Percentiles rank a stretch among this genome's conserved stretches.
phyloP scores from a whole-genome alignment of 2,888 invertebrate genomes.

The Drosophila nr. perissopoda region DNA sequence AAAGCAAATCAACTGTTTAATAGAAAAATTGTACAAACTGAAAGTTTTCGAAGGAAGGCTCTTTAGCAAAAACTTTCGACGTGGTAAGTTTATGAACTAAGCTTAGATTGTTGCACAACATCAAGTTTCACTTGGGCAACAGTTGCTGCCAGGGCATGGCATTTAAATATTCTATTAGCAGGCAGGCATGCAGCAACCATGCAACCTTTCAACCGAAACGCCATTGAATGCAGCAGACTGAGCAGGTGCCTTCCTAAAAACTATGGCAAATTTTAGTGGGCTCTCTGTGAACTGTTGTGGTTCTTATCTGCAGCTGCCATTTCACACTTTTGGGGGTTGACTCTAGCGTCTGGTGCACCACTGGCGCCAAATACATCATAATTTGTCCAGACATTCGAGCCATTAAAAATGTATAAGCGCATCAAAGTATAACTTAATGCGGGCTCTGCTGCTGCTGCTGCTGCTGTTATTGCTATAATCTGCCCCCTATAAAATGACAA shows the following conservation, averaged over 20 bases:
- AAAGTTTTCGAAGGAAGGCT: slow-evolving; percentile 43
- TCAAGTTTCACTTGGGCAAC: slow-evolving; percentile 64
- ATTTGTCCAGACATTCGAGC: slow-evolving; percentile 64
- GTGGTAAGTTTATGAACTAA: slow-evolving; percentile 70
- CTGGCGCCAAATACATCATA: slow-evolving; percentile 72
- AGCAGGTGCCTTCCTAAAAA: slow-evolving; percentile 39
- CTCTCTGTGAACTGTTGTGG: background rate
- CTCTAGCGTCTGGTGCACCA: slow-evolving; percentile 2
- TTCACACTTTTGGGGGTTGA: slow-evolving; percentile 37
- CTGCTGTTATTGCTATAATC: background rate
- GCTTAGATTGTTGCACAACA: slow-evolving; percentile 66
- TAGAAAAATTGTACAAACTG: slow-evolving; percentile 31
- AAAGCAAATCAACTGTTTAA: slow-evolving; percentile 6
- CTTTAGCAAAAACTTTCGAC: slow-evolving; percentile 55
- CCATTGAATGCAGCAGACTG: slow-evolving; percentile 6
- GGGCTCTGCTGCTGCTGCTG: slow-evolving; percentile 13
- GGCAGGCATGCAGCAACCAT: slow-evolving; percentile 1
- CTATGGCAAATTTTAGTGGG: background rate
- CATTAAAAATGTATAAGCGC: slow-evolving; percentile 72
- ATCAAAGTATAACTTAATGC: slow-evolving; percentile 64
- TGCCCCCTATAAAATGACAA: background rate
- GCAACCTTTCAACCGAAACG: slow-evolving; percentile 14
- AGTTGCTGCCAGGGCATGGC: slow-evolving; percentile 50
- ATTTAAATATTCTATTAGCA: slow-evolving; percentile 77
- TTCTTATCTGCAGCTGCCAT: slow-evolving; percentile 38